Percentiles rank a stretch among this genome's conserved stretches.
phyloP scores from a whole-genome alignment of 2,797 vertebrate genomes.

The Pelochelys cantorii region DNA sequence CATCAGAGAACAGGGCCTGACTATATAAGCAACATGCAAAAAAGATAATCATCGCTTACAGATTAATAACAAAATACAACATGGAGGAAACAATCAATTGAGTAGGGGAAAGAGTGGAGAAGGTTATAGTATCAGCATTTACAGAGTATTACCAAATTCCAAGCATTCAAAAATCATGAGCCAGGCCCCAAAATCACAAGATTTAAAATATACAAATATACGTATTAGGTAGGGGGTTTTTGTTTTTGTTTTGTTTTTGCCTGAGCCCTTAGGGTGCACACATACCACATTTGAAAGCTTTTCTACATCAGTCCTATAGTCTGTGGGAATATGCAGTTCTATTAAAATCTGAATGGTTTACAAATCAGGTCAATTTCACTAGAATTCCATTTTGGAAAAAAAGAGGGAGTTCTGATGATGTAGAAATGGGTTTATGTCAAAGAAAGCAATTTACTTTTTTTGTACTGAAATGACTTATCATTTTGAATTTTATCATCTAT shows the following conservation, averaged over 20 bases:
- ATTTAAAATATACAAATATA: neutral
- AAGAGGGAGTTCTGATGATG: neutral
- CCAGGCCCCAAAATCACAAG: neutral
- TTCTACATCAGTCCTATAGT: neutral
- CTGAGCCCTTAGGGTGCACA: neutral
- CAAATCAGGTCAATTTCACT: neutral
- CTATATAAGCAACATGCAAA: neutral
- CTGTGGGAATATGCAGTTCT: neutral
- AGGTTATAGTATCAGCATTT: neutral
- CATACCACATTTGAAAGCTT: neutral
- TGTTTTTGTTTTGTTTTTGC: neutral
- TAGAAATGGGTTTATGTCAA: neutral
- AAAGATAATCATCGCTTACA: neutral
- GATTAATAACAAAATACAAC: neutral
- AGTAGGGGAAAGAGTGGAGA: neutral
- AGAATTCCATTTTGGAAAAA: neutral
- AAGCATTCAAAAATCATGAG: neutral
- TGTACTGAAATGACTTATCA: neutral
- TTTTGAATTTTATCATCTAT: neutral
- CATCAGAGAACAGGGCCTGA: neutral
- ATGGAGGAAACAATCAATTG: neutral
- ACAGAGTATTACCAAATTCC: neutral
- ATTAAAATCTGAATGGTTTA: neutral
- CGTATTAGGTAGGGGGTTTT: neutral
- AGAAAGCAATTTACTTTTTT: neutral